Evolutionary conservation across 2,888 invertebrate genomes (phyloP).

Genomic region (Uloborus plumipes): DNA sequence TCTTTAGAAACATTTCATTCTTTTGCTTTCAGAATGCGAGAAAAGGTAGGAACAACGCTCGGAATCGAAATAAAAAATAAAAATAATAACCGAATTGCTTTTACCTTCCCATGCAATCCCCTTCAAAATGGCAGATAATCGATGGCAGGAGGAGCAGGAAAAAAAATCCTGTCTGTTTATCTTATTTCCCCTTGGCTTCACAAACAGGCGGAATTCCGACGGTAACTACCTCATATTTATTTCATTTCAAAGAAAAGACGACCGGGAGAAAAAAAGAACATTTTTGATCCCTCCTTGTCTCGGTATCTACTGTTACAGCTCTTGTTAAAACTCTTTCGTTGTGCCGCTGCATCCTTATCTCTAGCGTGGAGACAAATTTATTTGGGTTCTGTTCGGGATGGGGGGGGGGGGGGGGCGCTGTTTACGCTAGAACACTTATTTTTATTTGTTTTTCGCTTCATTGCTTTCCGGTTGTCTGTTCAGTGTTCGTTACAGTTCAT

Average conservation of each 20-base stretch:
- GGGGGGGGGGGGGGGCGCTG: conserved; percentile 31
- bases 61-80: neutral
- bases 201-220: conserved; percentile 55
- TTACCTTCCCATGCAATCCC: no score
- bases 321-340: conserved; percentile 60
- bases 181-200: conserved; percentile 51
- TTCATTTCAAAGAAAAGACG: conserved; percentile 22
- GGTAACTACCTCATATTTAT: conserved; percentile 64
- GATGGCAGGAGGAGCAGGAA: conserved; percentile 3
- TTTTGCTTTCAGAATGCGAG: no score
- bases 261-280: conserved; percentile 19
- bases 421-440: conserved; percentile 57
- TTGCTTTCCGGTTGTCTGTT: conserved; percentile 41
- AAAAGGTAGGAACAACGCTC: neutral
- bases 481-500: conserved; percentile 45
- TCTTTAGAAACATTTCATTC: no score
- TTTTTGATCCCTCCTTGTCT: conserved; percentile 52
- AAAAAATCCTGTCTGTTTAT: conserved; percentile 52
- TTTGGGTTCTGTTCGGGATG: conserved; percentile 58
- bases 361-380: conserved; percentile 60
- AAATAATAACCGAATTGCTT: no score
- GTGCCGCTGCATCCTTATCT: conserved; percentile 39
- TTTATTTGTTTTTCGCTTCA: conserved; percentile 11
- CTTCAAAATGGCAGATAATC: conserved; percentile 21
- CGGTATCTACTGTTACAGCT: conserved; percentile 50